Evolutionary conservation across 1,140 invertebrate genomes (phyloP).

Genomic region (Popillia japonica): DNA sequence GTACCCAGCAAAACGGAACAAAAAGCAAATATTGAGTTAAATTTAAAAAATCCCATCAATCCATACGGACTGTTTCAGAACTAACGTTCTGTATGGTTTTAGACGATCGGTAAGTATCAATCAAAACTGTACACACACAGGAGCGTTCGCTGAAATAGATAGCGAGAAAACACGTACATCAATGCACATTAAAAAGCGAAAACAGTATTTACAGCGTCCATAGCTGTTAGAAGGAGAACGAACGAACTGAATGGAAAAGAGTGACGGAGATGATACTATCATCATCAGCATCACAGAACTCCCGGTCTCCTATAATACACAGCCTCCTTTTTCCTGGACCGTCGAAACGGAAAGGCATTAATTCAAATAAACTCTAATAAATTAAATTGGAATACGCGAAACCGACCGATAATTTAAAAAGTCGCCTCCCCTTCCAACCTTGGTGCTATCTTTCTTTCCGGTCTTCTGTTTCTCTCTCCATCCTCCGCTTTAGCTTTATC

Average conservation of each 20-base stretch:
- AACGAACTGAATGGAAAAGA: neutral
- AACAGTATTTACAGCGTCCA: neutral
- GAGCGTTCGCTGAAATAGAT: neutral
- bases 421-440: neutral
- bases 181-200: neutral
- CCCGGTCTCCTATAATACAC: neutral
- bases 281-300: neutral
- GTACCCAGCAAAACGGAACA: neutral
- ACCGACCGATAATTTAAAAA: slow-evolving; percentile 32
- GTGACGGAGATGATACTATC: neutral
- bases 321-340: neutral
- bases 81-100: too few relatives aligned
- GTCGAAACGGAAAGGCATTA: slow-evolving; percentile 24
- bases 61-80: neutral
- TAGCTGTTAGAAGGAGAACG: neutral
- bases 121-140: slow-evolving; percentile 9
- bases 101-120: neutral
- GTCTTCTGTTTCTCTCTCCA: neutral
- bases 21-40: slow-evolving; percentile 15
- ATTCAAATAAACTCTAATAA: slow-evolving; percentile 33
- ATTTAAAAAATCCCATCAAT: neutral
- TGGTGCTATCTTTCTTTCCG: neutral
- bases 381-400: slow-evolving; percentile 27
- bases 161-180: neutral
- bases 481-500: neutral